Base-by-base conservation (phyloP, 2,113 vertebrate species). In the Otus sunia region DNA sequence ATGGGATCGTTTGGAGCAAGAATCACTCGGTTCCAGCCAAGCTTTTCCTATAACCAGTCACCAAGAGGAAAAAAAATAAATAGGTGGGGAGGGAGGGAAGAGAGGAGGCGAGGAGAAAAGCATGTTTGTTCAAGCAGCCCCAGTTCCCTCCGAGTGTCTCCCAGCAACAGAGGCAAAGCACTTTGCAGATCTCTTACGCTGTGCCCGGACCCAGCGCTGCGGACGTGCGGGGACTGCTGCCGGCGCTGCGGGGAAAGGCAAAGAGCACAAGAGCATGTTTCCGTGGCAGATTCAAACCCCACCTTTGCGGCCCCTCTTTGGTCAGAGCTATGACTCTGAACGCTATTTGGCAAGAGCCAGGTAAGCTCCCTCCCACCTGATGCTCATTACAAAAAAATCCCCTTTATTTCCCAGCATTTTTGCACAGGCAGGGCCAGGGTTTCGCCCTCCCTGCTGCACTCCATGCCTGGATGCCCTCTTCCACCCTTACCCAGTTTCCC, bases 201-300 rank as follows among this genome's bases (percentile, higher is more conserved):
- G 78, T 29, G 84, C 73, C 3, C 30, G 87, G 68, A 58, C 37
- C 39, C 68, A 5, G 90, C 89, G 45, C 88, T 27, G 60, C 6
- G 25, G 79, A 71, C 26, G 41, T 29, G 75, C 6, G 16, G 82
- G 59, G 52, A 37, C 74, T 20, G 77, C 69, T 45, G 82, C 69
- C 4, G 66, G 68, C 15, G 13, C 86, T 66, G 94, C 94, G 89
- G 80, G 63, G 80, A 32, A 77, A 86, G 85, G 82, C 72, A 90
- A 50, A 83, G 82, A 76, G 69, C 81, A 67, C 56, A 72, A 80
- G 62, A 75, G 39, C 47, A 82, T 16, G 52, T 78, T 73, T 77
- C 36, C 7, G 2, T 43, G 74, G 60, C 84, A 41, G 53, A 25
- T 41, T 39, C 77, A 39, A 74, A 60, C 22, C 52, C 30, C 32